Conservation (phyloP, 1,140 invertebrate species). For the Archivesica marissinica region DNA sequence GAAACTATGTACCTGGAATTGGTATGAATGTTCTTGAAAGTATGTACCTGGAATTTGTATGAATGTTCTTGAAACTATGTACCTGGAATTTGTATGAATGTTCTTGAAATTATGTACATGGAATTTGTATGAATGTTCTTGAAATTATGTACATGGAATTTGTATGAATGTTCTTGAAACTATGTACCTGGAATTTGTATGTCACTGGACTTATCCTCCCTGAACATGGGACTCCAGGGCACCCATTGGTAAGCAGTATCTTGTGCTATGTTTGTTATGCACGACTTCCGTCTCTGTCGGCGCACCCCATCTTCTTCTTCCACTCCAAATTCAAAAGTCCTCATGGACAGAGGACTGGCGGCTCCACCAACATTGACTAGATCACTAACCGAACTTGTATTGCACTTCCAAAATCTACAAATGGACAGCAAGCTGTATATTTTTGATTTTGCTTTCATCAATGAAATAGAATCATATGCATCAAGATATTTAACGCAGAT, state of each 20-base stretch:
- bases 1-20: no score
- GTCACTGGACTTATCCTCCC: conserved; percentile 89
- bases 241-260: conserved; percentile 89
- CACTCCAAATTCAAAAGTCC: conserved; percentile 76
- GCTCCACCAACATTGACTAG: conserved; percentile 34
- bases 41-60: no score
- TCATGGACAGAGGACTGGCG: conserved; percentile 56
- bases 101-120: no score
- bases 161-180: no score
- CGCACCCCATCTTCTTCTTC: conserved; percentile 68
- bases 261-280: conserved; percentile 59
- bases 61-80: no score
- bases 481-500: no score
- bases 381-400: conserved; percentile 75
- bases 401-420: conserved; percentile 91
- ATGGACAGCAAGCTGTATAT: no score
- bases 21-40: no score
- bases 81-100: no score
- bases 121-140: conserved; percentile 36
- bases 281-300: conserved; percentile 53
- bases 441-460: no score
- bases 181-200: conserved; percentile 94
- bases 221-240: conserved; percentile 95
- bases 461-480: no score
- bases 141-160: conserved; percentile 46